Percentiles rank a stretch among this genome's conserved stretches.
These are phyloP conservation scores for Pachymerium ferrugineum DNA, from an alignment of 2,888 invertebrate species.

Conservation along the genomic window DNA sequence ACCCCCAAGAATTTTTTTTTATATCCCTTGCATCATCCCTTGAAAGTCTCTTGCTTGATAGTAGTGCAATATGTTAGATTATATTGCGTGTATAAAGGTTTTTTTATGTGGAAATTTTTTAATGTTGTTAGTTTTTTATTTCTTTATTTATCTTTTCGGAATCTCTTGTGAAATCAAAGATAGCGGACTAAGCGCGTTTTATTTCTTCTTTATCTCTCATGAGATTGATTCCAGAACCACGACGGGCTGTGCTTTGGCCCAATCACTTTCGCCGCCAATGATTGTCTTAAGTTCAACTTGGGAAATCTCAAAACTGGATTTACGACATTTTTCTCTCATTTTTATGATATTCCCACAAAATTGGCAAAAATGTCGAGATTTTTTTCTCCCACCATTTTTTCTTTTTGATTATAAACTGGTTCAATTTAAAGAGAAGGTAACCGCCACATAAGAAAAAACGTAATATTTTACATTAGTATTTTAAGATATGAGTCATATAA, in stretches of 20 bases:
- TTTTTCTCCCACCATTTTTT: neutral
- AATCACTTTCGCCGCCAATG: constrained; percentile 19
- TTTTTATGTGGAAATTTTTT: neutral
- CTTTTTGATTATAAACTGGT: neutral
- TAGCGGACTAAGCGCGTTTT: constrained; percentile 12
- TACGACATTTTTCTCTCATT: neutral
- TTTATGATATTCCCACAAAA: neutral
- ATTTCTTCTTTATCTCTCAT: neutral
- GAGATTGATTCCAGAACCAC: neutral
- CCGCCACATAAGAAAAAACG: neutral
- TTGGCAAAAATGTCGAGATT: neutral
- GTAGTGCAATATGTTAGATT: neutral
- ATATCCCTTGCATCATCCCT: neutral
- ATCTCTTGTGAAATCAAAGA: constrained; percentile 4
- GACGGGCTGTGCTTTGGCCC: neutral
- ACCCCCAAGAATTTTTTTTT: neutral
- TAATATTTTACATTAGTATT: neutral
- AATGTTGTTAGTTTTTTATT: neutral
- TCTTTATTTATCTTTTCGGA: too few relatives aligned
- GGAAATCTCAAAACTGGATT: constrained; percentile 1
- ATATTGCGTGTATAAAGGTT: neutral
- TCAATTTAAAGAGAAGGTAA: neutral
- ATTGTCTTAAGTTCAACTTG: constrained; percentile 4
- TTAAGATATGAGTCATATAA: neutral
- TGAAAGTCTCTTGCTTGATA: too few relatives aligned